Evolutionary conservation across 35 echinoderm and acorn worm species (phyloP), one percentile per base, ranked within the genome.

Genomic region (Heliocidaris tuberculata): DNA sequence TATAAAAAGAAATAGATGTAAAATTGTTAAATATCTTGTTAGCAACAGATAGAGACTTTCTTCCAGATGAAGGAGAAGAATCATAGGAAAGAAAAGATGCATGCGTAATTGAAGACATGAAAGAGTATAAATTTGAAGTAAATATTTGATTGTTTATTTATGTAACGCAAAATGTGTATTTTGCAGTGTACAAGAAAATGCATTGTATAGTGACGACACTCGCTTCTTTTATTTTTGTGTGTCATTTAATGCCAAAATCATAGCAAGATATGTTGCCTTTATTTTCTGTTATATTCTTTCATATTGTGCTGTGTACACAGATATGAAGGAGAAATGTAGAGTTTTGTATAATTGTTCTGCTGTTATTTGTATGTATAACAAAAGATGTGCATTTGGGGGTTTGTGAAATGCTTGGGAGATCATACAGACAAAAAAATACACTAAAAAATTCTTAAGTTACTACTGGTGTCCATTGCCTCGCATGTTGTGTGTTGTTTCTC

Each of bases 381-480:
- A 47, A 89, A 24, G 15, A 48, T 89, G 87, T 89, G 87, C 87
- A 89, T 89, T 89, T 89, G 31, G 87, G 87, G 87, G 87, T 32
- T 89, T 15, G 87, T 89, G 87, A 89, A 89, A 89, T 89, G 87
- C 87, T 89, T 10, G 31, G 87, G 19, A 89, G 87, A 89, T 47
- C 3, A 89, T 21, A 12, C 12, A 16, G 24, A 32, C 27, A 47
- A 89, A 89, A 89, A 47, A 89, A 89, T 89, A 89, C 47, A 89
- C 87, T 89, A 89, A 89, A 89, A 89, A 89, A 89, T 47, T 47
- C 12, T 47, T 89, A 89, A 89, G 87, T 89, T 89, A 89, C 87
- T 48, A 31, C 87, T 89, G 4, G 47, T 48, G 87, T 89, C 19
- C 47, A 7, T 89, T 48, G 87, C 87, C 12, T 89, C 5, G 31